Evolutionary conservation across 2,888 invertebrate genomes (phyloP), one percentile per base, ranked within the genome.

Genomic region (Steinernema scapterisci): DNA sequence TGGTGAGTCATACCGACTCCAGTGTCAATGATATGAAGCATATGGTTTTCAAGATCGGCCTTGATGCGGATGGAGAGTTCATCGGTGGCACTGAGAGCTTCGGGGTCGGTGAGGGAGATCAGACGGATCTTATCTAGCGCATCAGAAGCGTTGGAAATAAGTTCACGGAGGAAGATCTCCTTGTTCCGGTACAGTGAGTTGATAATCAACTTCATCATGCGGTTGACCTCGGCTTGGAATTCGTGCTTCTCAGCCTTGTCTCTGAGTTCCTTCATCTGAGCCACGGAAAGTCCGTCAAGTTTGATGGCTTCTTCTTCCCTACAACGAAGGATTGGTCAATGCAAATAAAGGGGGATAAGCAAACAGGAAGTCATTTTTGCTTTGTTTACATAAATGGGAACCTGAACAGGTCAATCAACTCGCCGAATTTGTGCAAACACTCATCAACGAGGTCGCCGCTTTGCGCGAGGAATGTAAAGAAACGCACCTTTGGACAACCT

Each of bases 201-300:
- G 88, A 99, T 99, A 89, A 99, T 99, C 76, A 99, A 92, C 89
- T 99, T 99, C 99, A 99, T 99, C 96, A 99, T 97, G 76, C 97
- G 93, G 43, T 63, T 63, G 52, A 99, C 99, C 90, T 99, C 99
- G 0, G 99, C 96, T 90, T 99, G 95, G 91, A 97, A 97, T 79
- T 88, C 87, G 86, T 89, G 89, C 84, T 90, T 90, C 83, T 90
- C 90, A 0, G 96, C 92, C 80, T 92, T 93, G 70, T 94, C 95
- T 77, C 94, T 91, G 56, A 99, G 89, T 90, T 97, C 94, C 84
- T 94, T 94, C 88, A 95, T 91, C 90, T 99, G 95, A 21, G 95
- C 93, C 21, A 94, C 94, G 90, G 93, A 97, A 76, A 99, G 90
- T 1, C 94, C 95, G 90, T 99, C 99, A 73, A 97, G 90, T 87